Conservation (phyloP, 1,140 invertebrate species). For the Drosophila elegans region DNA sequence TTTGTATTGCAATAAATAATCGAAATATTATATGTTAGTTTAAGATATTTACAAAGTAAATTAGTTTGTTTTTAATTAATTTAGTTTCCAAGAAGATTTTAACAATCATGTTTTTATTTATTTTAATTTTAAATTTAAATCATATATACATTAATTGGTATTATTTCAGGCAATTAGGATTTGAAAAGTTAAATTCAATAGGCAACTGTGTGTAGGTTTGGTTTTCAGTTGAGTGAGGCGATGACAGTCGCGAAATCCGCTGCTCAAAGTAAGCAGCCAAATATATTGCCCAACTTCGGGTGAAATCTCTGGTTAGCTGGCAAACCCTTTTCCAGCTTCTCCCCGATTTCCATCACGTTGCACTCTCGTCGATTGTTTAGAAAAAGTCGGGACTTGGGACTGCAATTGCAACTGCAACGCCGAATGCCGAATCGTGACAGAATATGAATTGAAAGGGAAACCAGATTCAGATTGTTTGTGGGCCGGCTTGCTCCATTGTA, state of each 20-base stretch:
- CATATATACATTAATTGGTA: too few relatives aligned
- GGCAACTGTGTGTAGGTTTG: too few relatives aligned
- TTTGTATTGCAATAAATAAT: too few relatives aligned
- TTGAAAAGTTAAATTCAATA: too few relatives aligned
- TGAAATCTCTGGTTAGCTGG: neutral
- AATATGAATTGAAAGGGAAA: slow-evolving; percentile 77
- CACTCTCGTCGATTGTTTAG: neutral
- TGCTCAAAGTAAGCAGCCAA: neutral
- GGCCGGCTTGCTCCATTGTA: slow-evolving; percentile 18
- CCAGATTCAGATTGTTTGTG: slow-evolving; percentile 56
- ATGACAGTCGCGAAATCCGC: too few relatives aligned
- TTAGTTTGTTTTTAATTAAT: too few relatives aligned
- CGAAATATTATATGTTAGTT: too few relatives aligned
- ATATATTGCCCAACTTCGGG: neutral
- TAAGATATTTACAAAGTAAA: too few relatives aligned
- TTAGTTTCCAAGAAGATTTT: too few relatives aligned
- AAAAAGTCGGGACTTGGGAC: slow-evolving; percentile 5
- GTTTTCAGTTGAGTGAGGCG: neutral
- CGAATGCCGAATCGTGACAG: slow-evolving; percentile 54
- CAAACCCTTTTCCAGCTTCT: neutral
- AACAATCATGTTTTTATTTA: too few relatives aligned
- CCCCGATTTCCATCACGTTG: neutral
- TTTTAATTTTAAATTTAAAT: too few relatives aligned
- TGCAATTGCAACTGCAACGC: slow-evolving; percentile 5
- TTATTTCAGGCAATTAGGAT: too few relatives aligned